These are phyloP conservation scores for Cisticola juncidis DNA, from an alignment of 2,113 vertebrate genomes.

Conservation along the genomic window DNA sequence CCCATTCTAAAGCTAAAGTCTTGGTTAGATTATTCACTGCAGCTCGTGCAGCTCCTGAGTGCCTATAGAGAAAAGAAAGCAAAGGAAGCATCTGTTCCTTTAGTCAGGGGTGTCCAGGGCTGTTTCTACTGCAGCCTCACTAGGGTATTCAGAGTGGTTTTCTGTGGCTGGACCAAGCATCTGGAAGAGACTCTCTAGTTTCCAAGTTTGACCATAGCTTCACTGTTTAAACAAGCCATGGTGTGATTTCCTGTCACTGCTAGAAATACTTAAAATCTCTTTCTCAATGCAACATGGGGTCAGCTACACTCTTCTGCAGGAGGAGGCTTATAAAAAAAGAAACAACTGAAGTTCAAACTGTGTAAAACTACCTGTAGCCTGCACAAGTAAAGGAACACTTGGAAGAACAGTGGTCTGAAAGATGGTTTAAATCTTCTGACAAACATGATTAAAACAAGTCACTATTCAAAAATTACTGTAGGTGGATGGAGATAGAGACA, in stretches of 20 bases:
- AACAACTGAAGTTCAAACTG: background rate
- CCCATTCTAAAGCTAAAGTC: conserved; percentile 89
- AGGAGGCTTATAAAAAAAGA: background rate
- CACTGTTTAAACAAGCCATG: background rate
- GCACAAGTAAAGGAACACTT: background rate
- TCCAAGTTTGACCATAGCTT: background rate
- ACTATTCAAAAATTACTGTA: background rate
- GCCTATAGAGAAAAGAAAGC: conserved; percentile 71
- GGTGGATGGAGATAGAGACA: background rate
- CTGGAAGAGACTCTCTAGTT: background rate
- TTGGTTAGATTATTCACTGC: conserved; percentile 90
- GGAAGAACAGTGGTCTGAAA: background rate
- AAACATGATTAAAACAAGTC: background rate
- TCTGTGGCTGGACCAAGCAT: background rate
- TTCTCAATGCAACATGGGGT: background rate
- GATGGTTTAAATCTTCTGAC: background rate
- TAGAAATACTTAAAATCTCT: background rate
- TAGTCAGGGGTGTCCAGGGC: background rate
- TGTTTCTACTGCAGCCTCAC: background rate
- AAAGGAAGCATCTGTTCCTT: background rate
- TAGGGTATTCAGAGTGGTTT: background rate
- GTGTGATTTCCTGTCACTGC: background rate
- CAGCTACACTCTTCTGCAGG: background rate
- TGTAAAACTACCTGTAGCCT: background rate
- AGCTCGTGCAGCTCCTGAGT: conserved; percentile 88